Base-by-base conservation (phyloP, 92 coral and sea anemone genomes). In the Micromussa lordhowensis region DNA sequence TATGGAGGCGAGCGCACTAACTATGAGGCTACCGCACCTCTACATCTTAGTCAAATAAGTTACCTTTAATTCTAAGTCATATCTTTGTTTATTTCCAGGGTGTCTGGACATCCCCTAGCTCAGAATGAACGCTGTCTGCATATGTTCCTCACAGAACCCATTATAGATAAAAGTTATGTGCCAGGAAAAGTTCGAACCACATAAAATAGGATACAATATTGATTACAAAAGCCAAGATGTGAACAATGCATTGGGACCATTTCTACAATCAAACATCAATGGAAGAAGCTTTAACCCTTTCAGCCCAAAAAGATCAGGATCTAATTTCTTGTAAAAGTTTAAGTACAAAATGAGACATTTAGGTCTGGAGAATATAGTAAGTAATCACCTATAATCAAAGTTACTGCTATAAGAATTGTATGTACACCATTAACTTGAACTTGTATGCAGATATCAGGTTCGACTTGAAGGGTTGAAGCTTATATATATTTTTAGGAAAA, bases 101-200 rank as follows among this genome's bases (percentile, higher is more conserved):
- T 98, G 86, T 96, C 99, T 69, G 99, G 99, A 64, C 99, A 98
- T 57, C 99, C 99, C 0, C 91, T 98, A 15, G 99, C 99, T 12
- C 99, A 98, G 88, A 96, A 98, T 85, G 99, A 98, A 75, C 95
- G 95, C 44, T 98, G 99, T 75, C 83, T 98, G 87, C 99, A 98
- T 69, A 96, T 98, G 99, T 98, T 98, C 86, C 89, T 98, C 14
- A 96, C 96, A 89, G 99, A 98, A 32, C 91, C 98, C 0, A 94
- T 95, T 26, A 98, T 98, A 77, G 99, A 98, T 92, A 98, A 96
- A 88, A 96, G 93, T 58, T 98, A 98, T 69, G 97, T 95, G 19
- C 99, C 99, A 10, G 99, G 99, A 16, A 98, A 98, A 90, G 99
- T 98, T 28, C 88, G 99, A 87, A 84, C 91, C 85, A 90, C 98